Evolutionary conservation across 1,140 invertebrate genomes (phyloP).

Genomic region (Bombus waltoni): DNA sequence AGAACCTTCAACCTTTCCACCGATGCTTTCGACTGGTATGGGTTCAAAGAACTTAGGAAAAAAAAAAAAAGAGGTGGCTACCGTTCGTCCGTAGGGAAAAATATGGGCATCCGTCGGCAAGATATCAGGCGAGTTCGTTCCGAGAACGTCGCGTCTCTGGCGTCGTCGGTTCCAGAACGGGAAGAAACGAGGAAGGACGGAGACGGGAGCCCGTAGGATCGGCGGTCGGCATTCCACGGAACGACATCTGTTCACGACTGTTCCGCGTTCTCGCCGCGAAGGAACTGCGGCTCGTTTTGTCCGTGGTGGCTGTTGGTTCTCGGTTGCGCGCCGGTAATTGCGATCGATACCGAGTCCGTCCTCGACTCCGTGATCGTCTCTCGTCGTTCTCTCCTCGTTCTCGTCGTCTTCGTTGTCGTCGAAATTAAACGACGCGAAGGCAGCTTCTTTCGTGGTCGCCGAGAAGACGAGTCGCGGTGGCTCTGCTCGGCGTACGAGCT

Average conservation of each 20-base stretch:
- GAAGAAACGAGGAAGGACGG: constrained; percentile 59
- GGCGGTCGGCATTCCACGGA: constrained; percentile 63
- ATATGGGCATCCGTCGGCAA: constrained; percentile 60
- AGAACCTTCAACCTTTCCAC: background rate
- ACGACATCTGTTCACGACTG: constrained; percentile 70
- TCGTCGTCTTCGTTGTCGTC: constrained; percentile 36
- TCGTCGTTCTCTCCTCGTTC: background rate
- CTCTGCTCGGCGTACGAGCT: background rate
- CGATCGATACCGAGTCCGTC: constrained; percentile 67
- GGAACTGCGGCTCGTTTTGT: constrained; percentile 58
- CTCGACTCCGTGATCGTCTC: constrained; percentile 24
- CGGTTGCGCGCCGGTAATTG: constrained; percentile 60
- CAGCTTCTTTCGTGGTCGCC: constrained; percentile 49
- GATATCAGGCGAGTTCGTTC: constrained; percentile 53
- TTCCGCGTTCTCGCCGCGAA: constrained; percentile 70
- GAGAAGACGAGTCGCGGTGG: background rate
- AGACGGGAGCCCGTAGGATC: constrained; percentile 47
- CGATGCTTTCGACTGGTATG: constrained; percentile 21
- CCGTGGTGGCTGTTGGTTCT: background rate
- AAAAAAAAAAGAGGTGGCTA: constrained; percentile 16
- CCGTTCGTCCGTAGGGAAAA: constrained; percentile 42
- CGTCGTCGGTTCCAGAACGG: constrained; percentile 47
- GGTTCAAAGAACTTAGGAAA: constrained; percentile 21
- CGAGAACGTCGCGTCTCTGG: constrained; percentile 46
- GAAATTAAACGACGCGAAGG: constrained; percentile 59